These are phyloP conservation scores for Chamaetylas fuelleborni DNA, from an alignment of 2,113 vertebrate species.

Conservation along the genomic window DNA sequence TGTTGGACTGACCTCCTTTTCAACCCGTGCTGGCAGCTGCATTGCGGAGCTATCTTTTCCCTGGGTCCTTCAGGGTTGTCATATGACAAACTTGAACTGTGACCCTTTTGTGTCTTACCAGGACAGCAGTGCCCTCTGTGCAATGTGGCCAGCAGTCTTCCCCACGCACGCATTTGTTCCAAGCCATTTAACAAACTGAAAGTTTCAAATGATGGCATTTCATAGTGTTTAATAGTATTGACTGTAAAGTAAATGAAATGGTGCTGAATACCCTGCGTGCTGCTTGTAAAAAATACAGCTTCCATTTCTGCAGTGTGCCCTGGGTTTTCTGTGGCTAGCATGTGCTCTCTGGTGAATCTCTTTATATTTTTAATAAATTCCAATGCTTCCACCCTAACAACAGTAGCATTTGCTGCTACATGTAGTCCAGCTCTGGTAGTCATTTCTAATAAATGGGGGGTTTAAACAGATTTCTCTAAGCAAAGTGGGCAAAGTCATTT, in stretches of 20 bases:
- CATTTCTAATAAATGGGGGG: neutral
- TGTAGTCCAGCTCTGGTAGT: neutral
- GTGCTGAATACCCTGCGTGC: constrained; percentile 24
- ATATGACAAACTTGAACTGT: constrained; percentile 83
- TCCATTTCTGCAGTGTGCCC: constrained; percentile 21
- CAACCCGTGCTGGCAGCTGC: constrained; percentile 81
- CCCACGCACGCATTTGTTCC: neutral
- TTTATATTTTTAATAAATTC: constrained; percentile 2
- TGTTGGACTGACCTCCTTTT: constrained; percentile 93
- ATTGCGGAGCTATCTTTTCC: constrained; percentile 75
- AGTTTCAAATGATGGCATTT: constrained; percentile 53
- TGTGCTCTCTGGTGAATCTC: constrained; percentile 5
- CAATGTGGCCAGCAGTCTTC: constrained; percentile 64
- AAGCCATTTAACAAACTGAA: constrained; percentile 60
- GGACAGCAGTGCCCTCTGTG: constrained; percentile 61
- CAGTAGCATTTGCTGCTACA: neutral
- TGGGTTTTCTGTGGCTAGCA: constrained; percentile 13
- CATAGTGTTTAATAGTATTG: constrained; percentile 27
- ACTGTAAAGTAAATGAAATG: constrained; percentile 56
- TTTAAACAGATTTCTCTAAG: constrained; percentile 55
- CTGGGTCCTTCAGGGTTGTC: constrained; percentile 73
- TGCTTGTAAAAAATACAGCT: constrained; percentile 47
- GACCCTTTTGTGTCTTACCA: constrained; percentile 76
- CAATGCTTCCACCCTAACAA: neutral
- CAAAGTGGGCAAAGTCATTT: constrained; percentile 26